A percentile compares a stretch with the other conserved stretches of the same genome.
phyloP scores from a whole-genome alignment of 2,888 invertebrate genomes.

The Drosophila neonasuta region DNA sequence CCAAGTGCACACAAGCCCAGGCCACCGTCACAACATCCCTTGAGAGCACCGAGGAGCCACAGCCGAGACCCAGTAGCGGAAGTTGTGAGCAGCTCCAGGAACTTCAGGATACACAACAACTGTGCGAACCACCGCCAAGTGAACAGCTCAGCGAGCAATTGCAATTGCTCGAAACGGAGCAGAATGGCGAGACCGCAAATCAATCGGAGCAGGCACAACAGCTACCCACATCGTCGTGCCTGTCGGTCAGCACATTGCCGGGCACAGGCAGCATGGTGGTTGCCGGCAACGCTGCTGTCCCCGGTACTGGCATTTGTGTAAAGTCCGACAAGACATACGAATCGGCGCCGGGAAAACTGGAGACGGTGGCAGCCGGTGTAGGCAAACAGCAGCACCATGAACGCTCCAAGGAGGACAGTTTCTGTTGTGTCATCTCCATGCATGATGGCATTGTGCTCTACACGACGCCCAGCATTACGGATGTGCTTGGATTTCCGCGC shows the following conservation, averaged over 20 bases:
- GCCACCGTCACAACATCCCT: slow-evolving; percentile 3
- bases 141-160: slow-evolving; percentile 37
- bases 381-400: slow-evolving; percentile 34
- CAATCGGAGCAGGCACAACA: slow-evolving; percentile 68
- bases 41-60: slow-evolving; percentile 48
- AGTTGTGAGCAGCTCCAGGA: slow-evolving; percentile 32
- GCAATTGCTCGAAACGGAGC: slow-evolving; percentile 53
- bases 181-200: slow-evolving; percentile 39
- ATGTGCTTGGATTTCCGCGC: slow-evolving; percentile 89
- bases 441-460: slow-evolving; percentile 91
- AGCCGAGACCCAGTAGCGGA: slow-evolving; percentile 27
- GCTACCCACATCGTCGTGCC: slow-evolving; percentile 65
- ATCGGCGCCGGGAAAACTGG: slow-evolving; percentile 69
- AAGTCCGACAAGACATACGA: slow-evolving; percentile 74
- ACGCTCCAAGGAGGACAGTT: slow-evolving; percentile 85
- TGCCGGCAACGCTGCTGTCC: neutral
- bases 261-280: slow-evolving; percentile 3
- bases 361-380: slow-evolving; percentile 16
- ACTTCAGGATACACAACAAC: slow-evolving; percentile 28
- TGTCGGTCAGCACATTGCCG: slow-evolving; percentile 46
- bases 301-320: neutral
- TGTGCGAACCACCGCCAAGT: slow-evolving; percentile 31
- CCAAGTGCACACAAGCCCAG: slow-evolving; percentile 58
- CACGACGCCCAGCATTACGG: slow-evolving; percentile 87
- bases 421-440: slow-evolving; percentile 92